Base-by-base conservation (phyloP, 2,888 invertebrate species). In the Lithodes maja region DNA sequence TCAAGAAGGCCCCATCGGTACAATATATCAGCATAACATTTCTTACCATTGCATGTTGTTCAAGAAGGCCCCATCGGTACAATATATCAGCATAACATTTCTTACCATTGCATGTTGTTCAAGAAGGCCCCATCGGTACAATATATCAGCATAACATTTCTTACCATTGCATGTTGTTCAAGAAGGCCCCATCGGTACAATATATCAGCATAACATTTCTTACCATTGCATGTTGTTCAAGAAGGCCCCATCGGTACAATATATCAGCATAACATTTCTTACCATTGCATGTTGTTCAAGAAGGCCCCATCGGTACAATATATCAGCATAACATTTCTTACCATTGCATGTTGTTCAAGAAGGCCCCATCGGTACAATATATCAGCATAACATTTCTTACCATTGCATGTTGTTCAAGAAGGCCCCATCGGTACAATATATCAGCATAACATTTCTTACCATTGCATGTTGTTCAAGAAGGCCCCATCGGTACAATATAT, bases 1-100 rank as follows among this genome's bases (percentile, higher is more conserved):
- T 97, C 96, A 74, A 97, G 94, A 86, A 98, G 94, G 92, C 96
- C 96, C 97, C 98, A 98, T 68, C 96, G 95, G 93, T 98, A 97
- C 78, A 99, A 94, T 53, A 98, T 96, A 93, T 98, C 98, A 0
- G 98, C 98, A 93, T 99, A n/a, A n/a, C n/a, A n/a, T n/a, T n/a
- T 12, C 71, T 71, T 92, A 94, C 94, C 93, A 94, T 95, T n/a
- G 97, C 96, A 92, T 97, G 95, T 87, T 96, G 96, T 92, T 97
- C 96, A 74, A 97, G 94, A 86, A 98, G 94, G 92, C 96, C 96
- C 97, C 98, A 98, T 68, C 96, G 95, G 93, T 98, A 97, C 78
- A 99, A 94, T 53, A 98, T 96, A 93, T 98, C 98, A 0, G 98
- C 98, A 93, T 99, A n/a, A n/a, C n/a, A n/a, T n/a, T n/a, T 12